Evolutionary conservation across 2,797 vertebrate genomes (phyloP).

Genomic region (Mergus octosetaceus): DNA sequence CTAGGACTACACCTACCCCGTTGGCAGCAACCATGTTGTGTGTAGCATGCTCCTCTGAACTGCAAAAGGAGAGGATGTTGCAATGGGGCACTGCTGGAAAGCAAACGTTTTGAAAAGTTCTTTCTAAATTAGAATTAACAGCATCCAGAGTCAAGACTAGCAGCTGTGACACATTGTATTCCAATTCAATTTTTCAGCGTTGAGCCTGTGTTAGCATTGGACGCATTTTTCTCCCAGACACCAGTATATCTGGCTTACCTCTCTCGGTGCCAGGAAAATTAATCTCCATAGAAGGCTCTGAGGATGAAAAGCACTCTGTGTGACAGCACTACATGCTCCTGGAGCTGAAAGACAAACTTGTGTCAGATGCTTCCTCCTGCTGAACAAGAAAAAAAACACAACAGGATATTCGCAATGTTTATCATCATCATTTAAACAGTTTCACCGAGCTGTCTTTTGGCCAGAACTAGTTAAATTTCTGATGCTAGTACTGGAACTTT

Average conservation of each 20-base stretch:
- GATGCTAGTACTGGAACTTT: not conserved
- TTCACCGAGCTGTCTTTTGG: not conserved
- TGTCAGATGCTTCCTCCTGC: not conserved
- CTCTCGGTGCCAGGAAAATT: not conserved
- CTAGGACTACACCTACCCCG: fast-evolving
- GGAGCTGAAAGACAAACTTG: not conserved
- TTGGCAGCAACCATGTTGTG: not conserved
- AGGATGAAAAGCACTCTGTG: not conserved
- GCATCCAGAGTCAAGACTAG: not conserved
- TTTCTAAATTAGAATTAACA: not conserved
- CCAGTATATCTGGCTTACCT: not conserved
- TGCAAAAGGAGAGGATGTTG: fast-evolving
- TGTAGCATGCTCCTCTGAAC: not conserved
- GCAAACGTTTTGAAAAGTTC: not conserved
- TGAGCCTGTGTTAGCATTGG: not conserved
- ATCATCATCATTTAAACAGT: not conserved
- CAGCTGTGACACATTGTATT: not conserved
- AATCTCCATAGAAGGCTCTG: not conserved
- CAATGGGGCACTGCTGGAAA: not conserved
- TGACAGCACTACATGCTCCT: not conserved
- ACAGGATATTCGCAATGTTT: not conserved
- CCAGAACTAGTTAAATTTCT: not conserved
- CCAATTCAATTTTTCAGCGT: not conserved
- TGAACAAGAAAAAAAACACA: not conserved
- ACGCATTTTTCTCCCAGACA: not conserved